Conservation (phyloP, 92 coral and sea anemone genomes). For the Bergia puertoricense region DNA sequence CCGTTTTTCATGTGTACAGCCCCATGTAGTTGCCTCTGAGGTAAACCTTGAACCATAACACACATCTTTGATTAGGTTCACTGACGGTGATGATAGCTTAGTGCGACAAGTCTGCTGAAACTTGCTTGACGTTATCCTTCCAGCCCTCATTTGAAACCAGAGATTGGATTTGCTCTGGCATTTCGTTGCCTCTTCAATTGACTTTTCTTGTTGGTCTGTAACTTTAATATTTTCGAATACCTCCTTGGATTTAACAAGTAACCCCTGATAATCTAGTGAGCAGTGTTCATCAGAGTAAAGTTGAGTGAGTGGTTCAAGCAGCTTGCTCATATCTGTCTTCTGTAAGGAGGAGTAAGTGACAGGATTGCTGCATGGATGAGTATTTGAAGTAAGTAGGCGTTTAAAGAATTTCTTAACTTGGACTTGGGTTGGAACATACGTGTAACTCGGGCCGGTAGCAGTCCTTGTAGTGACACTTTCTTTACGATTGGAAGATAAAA, state of each 20-base stretch:
- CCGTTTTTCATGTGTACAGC: constrained; percentile 8
- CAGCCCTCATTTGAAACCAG: constrained; percentile 34
- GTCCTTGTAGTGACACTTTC: no score
- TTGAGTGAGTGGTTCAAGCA: constrained; percentile 33
- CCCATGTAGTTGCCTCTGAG: constrained; percentile 30
- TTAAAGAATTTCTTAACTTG: constrained; percentile 45
- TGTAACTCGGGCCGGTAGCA: no score
- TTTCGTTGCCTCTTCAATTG: constrained; percentile 16
- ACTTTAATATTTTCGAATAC: constrained; percentile 21
- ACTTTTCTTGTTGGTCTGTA: constrained; percentile 27
- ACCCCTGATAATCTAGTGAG: constrained; percentile 19
- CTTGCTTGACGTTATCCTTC: constrained; percentile 15
- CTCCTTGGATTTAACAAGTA: constrained; percentile 44
- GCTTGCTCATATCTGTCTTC: constrained; percentile 23
- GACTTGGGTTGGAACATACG: constrained; percentile 30
- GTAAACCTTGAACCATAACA: constrained; percentile 22
- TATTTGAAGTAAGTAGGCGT: constrained; percentile 39
- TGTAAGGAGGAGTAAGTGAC: constrained; percentile 55
- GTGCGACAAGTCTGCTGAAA: constrained; percentile 25
- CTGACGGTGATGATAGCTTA: background rate
- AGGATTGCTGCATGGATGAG: constrained; percentile 47
- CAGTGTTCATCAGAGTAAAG: constrained; percentile 30
- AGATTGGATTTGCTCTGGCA: background rate
- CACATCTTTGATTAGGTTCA: background rate
- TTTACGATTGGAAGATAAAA: no score